Evolutionary conservation across 2,113 vertebrate species (phyloP).

Genomic region (Procavia capensis): DNA sequence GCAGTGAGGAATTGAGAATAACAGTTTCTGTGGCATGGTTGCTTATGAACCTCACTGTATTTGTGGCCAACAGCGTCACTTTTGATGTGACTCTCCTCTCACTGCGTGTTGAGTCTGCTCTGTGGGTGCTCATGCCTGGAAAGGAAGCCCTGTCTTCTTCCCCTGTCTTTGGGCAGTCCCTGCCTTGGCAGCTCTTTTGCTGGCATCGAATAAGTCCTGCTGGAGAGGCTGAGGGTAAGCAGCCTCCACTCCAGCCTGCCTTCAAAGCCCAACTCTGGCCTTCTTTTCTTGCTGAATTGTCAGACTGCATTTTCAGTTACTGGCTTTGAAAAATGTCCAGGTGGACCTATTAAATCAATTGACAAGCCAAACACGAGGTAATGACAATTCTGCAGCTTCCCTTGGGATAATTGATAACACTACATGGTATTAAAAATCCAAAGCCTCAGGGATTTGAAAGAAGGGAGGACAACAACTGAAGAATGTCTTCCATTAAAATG

Average conservation of each 20-base stretch:
- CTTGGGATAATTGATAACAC: conserved; percentile 62
- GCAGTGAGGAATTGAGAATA: background rate
- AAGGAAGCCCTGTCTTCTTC: background rate
- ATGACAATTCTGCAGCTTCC: conserved; percentile 51
- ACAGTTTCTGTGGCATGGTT: background rate
- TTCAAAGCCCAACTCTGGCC: too few species aligned
- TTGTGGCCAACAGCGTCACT: background rate
- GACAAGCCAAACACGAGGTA: conserved; percentile 14
- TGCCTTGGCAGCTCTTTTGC: background rate
- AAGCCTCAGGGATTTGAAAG: conserved; percentile 56
- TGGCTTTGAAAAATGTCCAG: conserved; percentile 66
- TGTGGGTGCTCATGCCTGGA: background rate
- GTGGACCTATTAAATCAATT: conserved; percentile 69
- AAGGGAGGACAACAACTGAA: conserved; percentile 22
- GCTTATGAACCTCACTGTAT: background rate
- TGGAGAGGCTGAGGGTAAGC: too few species aligned
- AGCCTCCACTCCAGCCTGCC: background rate
- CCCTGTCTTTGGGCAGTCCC: background rate
- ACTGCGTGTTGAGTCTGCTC: background rate
- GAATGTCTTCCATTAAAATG: conserved; percentile 53
- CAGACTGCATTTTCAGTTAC: conserved; percentile 70
- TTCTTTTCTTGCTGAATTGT: background rate
- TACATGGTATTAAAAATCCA: background rate
- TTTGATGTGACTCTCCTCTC: background rate
- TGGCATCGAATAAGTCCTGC: background rate